Base-by-base conservation (phyloP, 2,113 vertebrate genomes). In the Globicephala melas region DNA sequence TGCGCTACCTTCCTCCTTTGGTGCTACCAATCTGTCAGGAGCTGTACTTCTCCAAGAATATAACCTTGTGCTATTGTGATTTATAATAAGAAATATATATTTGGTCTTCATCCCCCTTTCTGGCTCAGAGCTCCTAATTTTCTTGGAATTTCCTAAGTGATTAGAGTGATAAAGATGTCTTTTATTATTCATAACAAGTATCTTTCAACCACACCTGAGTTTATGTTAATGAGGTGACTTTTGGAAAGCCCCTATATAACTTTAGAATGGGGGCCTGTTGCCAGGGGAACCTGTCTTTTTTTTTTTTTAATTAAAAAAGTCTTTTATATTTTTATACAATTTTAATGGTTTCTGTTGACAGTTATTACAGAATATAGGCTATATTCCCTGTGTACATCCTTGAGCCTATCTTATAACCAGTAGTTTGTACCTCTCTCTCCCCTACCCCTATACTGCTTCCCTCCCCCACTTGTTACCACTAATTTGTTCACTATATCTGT, bases 1-100 rank as follows among this genome's bases (percentile, higher is more conserved):
- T 23, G 44, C 25, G 41, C 50, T 60, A 33, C 5, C 14, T 41
- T 67, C 50, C 12, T 60, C 28, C 7, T 38, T 47, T 8, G 25
- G 9, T 33, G 28, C 20, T 41, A 1, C 2, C 1, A 11, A 55
- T 94, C 50, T 73, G 47, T 9, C 1, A 65, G 13, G 26, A 89
- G 18, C 73, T 95, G 1, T 5, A 21, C 17, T 71, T 62, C 21
- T 28, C 20, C 58, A 55, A 63, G 71, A 41, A 41, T 26, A n/a
- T 12, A 83, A 25, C 25, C 60, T 90, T 53, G 10, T 33, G 41
- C 41, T 74, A 44, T 36, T 71, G 12, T 31, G 23, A 65, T 74
- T 73, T 81, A 92, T 74, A 88, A 71, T 55, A 58, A 74, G 23
- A 79, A 92, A 65, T 44, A 25, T 38, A 26, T 38, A 83, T 74